phyloP scores from a whole-genome alignment of 2,888 invertebrate genomes.

The Cantharis rustica region DNA sequence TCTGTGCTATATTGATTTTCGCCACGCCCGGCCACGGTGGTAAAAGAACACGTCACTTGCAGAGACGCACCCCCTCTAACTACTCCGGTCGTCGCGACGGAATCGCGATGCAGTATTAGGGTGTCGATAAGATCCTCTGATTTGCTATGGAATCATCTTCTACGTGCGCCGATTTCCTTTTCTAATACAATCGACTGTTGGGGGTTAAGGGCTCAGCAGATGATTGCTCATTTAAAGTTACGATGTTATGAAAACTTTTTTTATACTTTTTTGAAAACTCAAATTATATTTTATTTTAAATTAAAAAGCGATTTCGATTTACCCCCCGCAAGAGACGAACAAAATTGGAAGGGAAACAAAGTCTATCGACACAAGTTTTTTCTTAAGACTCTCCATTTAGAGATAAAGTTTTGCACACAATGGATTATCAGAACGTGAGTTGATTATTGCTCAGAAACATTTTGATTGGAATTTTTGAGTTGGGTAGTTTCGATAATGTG shows the following conservation, averaged over 20 bases:
- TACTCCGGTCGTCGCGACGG: constrained; percentile 33
- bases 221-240: constrained; percentile 3
- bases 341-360: neutral
- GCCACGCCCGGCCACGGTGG: constrained; percentile 45
- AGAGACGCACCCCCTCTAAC: constrained; percentile 37
- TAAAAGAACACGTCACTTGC: constrained; percentile 47
- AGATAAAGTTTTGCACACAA: neutral
- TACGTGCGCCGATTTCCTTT: constrained; percentile 27
- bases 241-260: neutral
- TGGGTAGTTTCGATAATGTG: neutral
- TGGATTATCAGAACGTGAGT: neutral
- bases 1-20: constrained; percentile 48
- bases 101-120: constrained; percentile 31
- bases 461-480: neutral
- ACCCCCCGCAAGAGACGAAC: neutral
- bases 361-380: neutral
- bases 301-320: neutral
- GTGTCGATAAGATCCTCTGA: constrained; percentile 31
- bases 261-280: neutral
- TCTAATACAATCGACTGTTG: constrained; percentile 18
- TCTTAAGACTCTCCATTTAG: neutral
- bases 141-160: constrained; percentile 28
- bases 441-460: neutral
- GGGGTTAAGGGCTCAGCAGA: constrained; percentile 21
- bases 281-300: neutral